Conservation (phyloP, 2,888 invertebrate genomes). For the Empis livida region DNA sequence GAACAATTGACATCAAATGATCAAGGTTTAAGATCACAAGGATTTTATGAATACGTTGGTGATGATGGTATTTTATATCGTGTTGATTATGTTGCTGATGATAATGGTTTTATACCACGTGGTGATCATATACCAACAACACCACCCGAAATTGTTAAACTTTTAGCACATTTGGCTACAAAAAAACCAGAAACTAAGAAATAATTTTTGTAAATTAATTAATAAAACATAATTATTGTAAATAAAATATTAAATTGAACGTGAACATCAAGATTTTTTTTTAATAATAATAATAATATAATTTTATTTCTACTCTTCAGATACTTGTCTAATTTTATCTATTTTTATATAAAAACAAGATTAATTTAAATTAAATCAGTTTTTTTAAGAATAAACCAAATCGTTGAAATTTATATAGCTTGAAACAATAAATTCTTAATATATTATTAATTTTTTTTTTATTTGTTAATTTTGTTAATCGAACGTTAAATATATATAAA, state of each 20-base stretch:
- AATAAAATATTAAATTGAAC: too few relatives aligned
- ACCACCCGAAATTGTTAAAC: constrained; percentile 50
- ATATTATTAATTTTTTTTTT: background rate
- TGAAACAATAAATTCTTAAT: too few relatives aligned
- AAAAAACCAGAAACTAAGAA: background rate
- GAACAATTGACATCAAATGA: constrained; percentile 40
- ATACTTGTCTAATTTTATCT: too few relatives aligned
- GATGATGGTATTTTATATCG: constrained; percentile 42
- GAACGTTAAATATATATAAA: background rate
- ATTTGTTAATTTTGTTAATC: too few relatives aligned
- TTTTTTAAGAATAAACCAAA: too few relatives aligned
- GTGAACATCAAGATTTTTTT: too few relatives aligned
- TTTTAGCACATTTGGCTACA: constrained; percentile 46
- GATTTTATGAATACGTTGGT: constrained; percentile 55
- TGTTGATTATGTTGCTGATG: constrained; percentile 43
- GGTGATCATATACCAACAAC: constrained; percentile 35
- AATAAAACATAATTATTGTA: too few relatives aligned
- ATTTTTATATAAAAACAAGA: too few relatives aligned
- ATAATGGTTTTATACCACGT: constrained; percentile 39
- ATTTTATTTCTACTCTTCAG: constrained; percentile 1
- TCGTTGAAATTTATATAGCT: too few relatives aligned
- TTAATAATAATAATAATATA: background rate
- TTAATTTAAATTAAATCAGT: too few relatives aligned
- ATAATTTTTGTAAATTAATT: constrained; percentile 1
- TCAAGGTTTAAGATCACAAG: constrained; percentile 47